Evolutionary conservation across 1,140 invertebrate genomes (phyloP).

Genomic region (Pseudomyrmex pallidus): DNA sequence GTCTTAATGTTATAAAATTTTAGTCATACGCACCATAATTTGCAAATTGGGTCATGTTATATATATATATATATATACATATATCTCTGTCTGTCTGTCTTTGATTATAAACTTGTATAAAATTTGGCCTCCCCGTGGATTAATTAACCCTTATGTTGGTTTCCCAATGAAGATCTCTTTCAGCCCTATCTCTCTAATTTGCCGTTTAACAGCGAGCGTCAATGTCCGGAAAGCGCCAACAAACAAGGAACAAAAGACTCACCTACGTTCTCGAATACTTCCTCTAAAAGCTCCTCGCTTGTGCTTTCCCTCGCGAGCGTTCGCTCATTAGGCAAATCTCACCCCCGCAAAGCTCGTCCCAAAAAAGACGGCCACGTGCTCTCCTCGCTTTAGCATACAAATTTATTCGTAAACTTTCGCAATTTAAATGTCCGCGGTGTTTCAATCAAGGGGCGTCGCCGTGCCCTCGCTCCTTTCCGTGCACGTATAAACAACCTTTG

Average conservation of each 20-base stretch:
- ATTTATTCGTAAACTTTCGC: constrained; percentile 79
- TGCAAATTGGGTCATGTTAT: too few species aligned
- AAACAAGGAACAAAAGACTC: constrained; percentile 49
- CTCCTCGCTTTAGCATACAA: constrained; percentile 68
- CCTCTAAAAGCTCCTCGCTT: neutral
- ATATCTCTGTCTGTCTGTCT: too few species aligned
- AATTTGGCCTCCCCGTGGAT: neutral
- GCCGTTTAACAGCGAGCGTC: constrained; percentile 21
- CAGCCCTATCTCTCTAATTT: constrained; percentile 26
- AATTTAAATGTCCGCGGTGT: constrained; percentile 78
- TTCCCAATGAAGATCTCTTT: neutral
- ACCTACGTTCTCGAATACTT: neutral
- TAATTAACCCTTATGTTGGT: neutral
- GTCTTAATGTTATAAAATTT: too few species aligned
- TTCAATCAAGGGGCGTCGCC: constrained; percentile 74
- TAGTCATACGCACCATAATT: too few species aligned
- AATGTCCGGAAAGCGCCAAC: constrained; percentile 9
- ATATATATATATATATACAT: too few species aligned
- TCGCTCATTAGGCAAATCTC: constrained; percentile 75
- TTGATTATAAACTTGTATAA: constrained; percentile 12
- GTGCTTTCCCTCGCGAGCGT: constrained; percentile 47
- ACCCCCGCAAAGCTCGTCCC: neutral
- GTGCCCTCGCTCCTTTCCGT: constrained; percentile 48
- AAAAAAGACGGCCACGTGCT: constrained; percentile 33
- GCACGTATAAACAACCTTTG: constrained; percentile 39